These are phyloP conservation scores for Galago senegalensis DNA, from an alignment of 2,797 vertebrate species.

Conservation along the genomic window DNA sequence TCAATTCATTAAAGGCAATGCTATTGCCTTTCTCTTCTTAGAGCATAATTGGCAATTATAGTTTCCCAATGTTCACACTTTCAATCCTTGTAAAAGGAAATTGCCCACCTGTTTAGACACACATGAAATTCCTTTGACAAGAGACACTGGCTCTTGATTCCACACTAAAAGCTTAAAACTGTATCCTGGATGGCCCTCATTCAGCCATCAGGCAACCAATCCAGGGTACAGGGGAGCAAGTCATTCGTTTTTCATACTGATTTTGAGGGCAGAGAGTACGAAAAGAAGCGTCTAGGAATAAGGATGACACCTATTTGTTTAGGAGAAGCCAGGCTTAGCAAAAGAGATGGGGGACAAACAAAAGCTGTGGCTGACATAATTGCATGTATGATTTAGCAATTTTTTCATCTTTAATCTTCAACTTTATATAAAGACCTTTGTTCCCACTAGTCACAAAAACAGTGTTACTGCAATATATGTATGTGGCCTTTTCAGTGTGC, in stretches of 20 bases:
- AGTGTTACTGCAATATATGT: background rate
- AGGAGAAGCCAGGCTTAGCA: constrained; percentile 10
- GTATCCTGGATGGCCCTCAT: background rate
- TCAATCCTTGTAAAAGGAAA: constrained; percentile 43
- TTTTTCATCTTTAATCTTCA: constrained; percentile 54
- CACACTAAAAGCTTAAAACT: constrained; percentile 9
- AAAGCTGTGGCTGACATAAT: background rate
- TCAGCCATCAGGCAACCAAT: background rate
- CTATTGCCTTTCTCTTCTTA: background rate
- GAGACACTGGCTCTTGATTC: background rate
- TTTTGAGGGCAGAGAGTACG: background rate
- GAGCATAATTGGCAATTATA: constrained; percentile 22
- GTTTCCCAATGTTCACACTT: constrained; percentile 9
- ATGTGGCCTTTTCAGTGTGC: constrained; percentile 39
- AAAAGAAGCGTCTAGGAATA: background rate
- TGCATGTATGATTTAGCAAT: constrained; percentile 31
- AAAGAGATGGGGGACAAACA: background rate
- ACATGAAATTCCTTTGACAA: constrained; percentile 24
- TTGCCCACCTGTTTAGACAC: background rate
- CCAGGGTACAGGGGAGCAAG: background rate
- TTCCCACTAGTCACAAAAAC: constrained; percentile 44
- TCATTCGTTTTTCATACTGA: constrained; percentile 22
- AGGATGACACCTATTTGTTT: constrained; percentile 18
- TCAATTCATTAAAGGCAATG: background rate
- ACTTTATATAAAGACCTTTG: constrained; percentile 48